These are phyloP conservation scores for Limanda limanda DNA, from an alignment of 2,113 vertebrate genomes.

Conservation along the genomic window DNA sequence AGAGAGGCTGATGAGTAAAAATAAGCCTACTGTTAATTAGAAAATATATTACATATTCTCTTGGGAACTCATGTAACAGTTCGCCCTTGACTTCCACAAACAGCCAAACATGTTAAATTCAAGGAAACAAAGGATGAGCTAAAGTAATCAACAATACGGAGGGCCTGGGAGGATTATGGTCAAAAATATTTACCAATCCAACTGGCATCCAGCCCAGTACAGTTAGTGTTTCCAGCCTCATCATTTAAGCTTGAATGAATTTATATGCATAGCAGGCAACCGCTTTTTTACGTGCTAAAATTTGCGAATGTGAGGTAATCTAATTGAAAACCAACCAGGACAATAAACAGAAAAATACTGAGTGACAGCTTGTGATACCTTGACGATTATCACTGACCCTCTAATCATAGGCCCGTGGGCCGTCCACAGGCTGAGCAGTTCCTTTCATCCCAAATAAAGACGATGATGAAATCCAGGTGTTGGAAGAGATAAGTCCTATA, in stretches of 20 bases:
- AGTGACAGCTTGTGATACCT: constrained; percentile 16
- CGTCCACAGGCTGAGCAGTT: constrained; percentile 26
- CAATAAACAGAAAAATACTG: constrained; percentile 19
- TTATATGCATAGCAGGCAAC: not conserved
- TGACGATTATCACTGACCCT: constrained; percentile 39
- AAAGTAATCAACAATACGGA: constrained; percentile 18
- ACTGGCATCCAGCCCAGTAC: constrained; percentile 5
- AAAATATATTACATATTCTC: constrained; percentile 57
- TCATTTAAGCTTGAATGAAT: constrained; percentile 1
- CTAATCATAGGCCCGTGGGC: constrained; percentile 38
- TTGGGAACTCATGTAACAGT: constrained; percentile 37
- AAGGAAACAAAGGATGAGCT: constrained; percentile 21
- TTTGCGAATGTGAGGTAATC: not conserved
- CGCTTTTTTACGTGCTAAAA: constrained; percentile 2
- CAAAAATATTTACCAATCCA: constrained; percentile 15
- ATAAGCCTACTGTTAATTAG: constrained; percentile 62
- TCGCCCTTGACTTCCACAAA: constrained; percentile 43
- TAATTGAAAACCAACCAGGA: constrained; percentile 21
- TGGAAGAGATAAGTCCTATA: constrained; percentile 53
- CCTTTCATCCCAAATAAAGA: constrained; percentile 40
- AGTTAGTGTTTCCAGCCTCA: not conserved
- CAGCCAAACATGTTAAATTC: constrained; percentile 41
- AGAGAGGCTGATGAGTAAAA: constrained; percentile 49
- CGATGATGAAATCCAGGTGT: constrained; percentile 65
- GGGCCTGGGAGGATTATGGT: not conserved